Base-by-base conservation (phyloP, 2,888 invertebrate species). In the Temnothorax unifasciatus region DNA sequence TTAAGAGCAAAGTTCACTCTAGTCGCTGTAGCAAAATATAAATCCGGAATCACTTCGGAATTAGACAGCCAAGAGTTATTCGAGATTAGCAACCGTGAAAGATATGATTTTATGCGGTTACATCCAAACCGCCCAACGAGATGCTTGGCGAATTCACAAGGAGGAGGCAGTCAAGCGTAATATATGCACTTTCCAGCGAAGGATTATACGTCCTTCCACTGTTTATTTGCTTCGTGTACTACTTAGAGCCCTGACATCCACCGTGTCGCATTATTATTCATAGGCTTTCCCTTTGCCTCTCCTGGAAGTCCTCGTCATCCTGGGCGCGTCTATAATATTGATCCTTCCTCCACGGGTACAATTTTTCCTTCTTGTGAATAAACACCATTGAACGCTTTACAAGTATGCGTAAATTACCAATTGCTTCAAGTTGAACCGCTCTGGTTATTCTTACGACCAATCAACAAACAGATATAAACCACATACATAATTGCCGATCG, bases 251-350 rank as follows among this genome's bases (percentile, higher is more conserved):
- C 68, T 54, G 84, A 88, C 85, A 83, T 85, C 83, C 77, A 82
- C 77, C 86, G 83, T 69, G 85, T 85, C 84, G 77, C 87, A 86
- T 90, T 90, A 88, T 87, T 90, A 90, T 90, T 90, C 89, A 88
- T 86, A 84, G 81, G 76, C 82, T 57, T 63, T 59, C 50, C 18
- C 61, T 50, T 52, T 64, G 21, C 41, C 29, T 66, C 61, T 44
- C 69, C 44, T 21, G 38, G 29, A 68, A 44, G 79, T 25, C 54
- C 54, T 73, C 57, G 79, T 82, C 84, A 61, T 88, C 64, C 61
- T 34, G 29, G 66, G 41, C 50, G 41, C 15, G 38, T 41, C 64
- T 81, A 85, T 29, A 29, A 29, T 29, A 29, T 87, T 75, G 87
- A 87, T 88, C 76, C 69, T 85, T 71, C 13, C 9, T 74, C 21